A percentile compares a stretch with the other conserved stretches of the same genome.
phyloP scores from a whole-genome alignment of 2,888 invertebrate species.

The Acrobasis suavella region DNA sequence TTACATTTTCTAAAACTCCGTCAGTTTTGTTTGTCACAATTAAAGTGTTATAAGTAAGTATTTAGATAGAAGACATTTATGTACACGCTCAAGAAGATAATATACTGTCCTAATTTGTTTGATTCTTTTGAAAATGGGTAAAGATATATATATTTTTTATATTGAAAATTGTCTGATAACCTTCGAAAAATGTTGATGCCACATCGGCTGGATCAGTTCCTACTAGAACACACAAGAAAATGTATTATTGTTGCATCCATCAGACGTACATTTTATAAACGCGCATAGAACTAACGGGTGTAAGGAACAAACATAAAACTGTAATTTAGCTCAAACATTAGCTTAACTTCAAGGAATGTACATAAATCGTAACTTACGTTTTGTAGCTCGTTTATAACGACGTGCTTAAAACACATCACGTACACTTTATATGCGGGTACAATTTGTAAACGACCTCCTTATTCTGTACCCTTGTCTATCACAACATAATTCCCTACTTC shows the following conservation, averaged over 20 bases:
- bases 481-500: conserved; percentile 8
- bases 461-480: conserved; percentile 11
- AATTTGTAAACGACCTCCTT: conserved; percentile 12
- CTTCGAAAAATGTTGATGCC: too few relatives aligned
- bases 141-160: too few relatives aligned
- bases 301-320: conserved; percentile 7
- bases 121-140: too few relatives aligned
- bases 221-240: background rate
- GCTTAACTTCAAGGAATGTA: conserved; percentile 14
- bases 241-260: background rate
- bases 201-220: too few relatives aligned
- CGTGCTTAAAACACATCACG: conserved; percentile 21
- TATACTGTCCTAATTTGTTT: too few relatives aligned
- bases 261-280: background rate
- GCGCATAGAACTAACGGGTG: background rate
- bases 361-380: conserved; percentile 8
- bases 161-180: too few relatives aligned
- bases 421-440: conserved; percentile 11
- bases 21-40: too few relatives aligned
- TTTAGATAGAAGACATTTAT: too few relatives aligned
- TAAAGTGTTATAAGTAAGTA: too few relatives aligned
- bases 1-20: too few relatives aligned
- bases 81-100: too few relatives aligned
- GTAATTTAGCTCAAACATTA: conserved; percentile 14
- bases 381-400: conserved; percentile 9